A percentile compares a stretch with the other conserved stretches of the same genome.
Evolutionary conservation across 2,113 vertebrate species (phyloP).

Genomic region (Tretioscincus oriximinensis): DNA sequence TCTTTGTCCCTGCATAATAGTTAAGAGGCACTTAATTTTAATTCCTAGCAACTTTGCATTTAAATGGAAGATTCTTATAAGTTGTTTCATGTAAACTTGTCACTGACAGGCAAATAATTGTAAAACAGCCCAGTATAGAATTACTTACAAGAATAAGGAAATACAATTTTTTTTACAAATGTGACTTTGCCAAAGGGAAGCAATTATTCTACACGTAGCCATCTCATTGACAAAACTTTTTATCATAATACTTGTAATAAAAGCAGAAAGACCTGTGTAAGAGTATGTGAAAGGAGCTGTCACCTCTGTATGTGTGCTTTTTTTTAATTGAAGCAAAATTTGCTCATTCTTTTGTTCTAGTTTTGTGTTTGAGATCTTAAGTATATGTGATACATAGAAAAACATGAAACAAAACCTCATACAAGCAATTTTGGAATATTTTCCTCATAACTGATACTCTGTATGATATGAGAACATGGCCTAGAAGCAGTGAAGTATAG

Average conservation of each 20-base stretch:
- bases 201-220: neutral
- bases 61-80: neutral
- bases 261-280: conserved; percentile 1
- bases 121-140: neutral
- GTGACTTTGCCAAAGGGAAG: neutral
- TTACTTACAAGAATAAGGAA: neutral
- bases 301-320: neutral
- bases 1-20: neutral
- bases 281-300: conserved; percentile 22
- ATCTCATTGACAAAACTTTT: neutral
- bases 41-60: neutral
- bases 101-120: neutral
- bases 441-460: neutral
- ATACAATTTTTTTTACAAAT: conserved; percentile 1
- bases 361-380: neutral
- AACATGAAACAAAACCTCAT: neutral
- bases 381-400: rapidly evolving
- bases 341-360: neutral
- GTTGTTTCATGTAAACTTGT: neutral
- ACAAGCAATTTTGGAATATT: neutral
- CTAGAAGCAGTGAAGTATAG: neutral
- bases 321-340: neutral
- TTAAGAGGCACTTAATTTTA: neutral
- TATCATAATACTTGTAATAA: neutral
- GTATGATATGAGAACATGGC: neutral